phyloP scores from a whole-genome alignment of 2,888 invertebrate genomes.

The Pollenia amentaria region DNA sequence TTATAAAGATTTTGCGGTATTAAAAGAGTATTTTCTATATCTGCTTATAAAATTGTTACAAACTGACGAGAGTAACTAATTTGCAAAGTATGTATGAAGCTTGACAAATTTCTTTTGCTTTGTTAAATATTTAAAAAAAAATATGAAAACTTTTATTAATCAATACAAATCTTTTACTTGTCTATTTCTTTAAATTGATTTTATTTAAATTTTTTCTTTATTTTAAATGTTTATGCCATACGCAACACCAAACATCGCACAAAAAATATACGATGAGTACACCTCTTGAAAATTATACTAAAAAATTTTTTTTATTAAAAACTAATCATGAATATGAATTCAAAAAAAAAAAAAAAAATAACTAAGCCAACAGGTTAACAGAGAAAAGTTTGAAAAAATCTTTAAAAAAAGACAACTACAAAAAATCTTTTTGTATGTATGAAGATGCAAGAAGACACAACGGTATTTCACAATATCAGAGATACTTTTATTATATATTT shows the following conservation, averaged over 20 bases:
- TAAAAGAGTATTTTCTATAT: no score
- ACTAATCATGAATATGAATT: conserved; percentile 63
- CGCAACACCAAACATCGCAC: not conserved
- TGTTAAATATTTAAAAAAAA: not conserved
- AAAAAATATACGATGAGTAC: conserved; percentile 4
- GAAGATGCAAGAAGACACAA: conserved; percentile 58
- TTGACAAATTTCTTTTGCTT: conserved; percentile 37
- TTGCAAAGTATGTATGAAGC: conserved; percentile 9
- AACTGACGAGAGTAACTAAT: not conserved
- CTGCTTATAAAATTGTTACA: no score
- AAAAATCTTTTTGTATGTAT: conserved; percentile 6
- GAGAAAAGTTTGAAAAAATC: conserved; percentile 58
- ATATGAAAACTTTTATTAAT: conserved; percentile 47
- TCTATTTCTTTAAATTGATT: not conserved
- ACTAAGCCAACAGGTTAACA: conserved; percentile 75
- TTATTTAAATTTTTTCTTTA: conserved; percentile 1
- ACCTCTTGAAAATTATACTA: not conserved
- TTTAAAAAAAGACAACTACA: not conserved
- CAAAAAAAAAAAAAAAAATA: conserved; percentile 42
- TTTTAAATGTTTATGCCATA: conserved; percentile 44
- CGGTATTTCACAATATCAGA: conserved; percentile 54
- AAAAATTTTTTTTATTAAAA: not conserved
- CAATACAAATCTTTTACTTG: conserved; percentile 40
- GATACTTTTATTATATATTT: conserved; percentile 31
- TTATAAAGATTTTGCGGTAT: no score